Evolutionary conservation across 2,797 vertebrate genomes (phyloP).

Genomic region (Australoheros facetus): DNA sequence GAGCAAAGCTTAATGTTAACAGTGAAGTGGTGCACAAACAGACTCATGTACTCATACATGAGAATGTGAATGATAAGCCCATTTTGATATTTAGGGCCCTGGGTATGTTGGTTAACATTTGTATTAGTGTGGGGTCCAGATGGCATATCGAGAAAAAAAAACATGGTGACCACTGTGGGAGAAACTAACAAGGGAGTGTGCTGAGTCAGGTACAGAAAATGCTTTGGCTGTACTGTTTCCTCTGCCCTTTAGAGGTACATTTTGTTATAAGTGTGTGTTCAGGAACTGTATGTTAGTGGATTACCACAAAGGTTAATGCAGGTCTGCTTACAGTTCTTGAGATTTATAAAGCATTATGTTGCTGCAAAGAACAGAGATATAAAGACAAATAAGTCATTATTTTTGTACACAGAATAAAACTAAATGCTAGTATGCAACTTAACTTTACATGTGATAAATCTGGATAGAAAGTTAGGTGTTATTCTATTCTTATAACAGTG

Average conservation of each 20-base stretch:
- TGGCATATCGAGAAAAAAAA: conserved; percentile 67
- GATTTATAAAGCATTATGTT: neutral
- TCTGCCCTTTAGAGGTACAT: neutral
- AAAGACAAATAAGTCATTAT: neutral
- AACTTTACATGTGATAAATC: neutral
- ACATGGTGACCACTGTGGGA: conserved; percentile 59
- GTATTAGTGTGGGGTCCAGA: conserved; percentile 55
- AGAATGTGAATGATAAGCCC: conserved; percentile 50
- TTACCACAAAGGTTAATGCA: conserved; percentile 4
- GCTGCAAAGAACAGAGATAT: neutral
- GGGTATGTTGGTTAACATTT: conserved; percentile 55
- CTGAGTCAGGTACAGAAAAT: neutral
- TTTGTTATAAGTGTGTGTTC: neutral
- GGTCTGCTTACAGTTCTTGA: neutral
- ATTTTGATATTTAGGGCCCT: conserved; percentile 13
- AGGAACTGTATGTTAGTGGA: neutral
- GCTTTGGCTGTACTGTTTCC: neutral
- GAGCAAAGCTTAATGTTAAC: conserved; percentile 4
- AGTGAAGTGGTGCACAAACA: conserved; percentile 9
- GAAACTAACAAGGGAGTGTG: neutral
- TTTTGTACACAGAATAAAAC: neutral
- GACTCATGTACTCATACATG: neutral
- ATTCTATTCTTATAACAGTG: neutral
- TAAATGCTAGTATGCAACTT: neutral
- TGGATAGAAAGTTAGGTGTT: neutral